These are phyloP conservation scores for Tapirus terrestris DNA, from an alignment of 2,113 vertebrate genomes.

Conservation along the genomic window DNA sequence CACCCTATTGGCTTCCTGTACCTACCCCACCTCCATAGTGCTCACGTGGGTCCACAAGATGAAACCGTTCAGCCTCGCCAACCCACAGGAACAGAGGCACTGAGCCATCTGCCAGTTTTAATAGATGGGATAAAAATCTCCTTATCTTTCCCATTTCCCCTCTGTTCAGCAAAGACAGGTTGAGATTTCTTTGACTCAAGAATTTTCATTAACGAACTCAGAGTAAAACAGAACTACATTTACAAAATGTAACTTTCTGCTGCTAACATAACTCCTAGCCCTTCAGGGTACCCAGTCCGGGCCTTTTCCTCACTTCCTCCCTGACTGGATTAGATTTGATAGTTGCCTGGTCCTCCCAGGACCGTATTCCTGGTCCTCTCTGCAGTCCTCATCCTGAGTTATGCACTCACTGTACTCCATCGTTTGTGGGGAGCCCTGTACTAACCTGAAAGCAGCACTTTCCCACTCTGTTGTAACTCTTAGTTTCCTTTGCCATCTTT, in stretches of 20 bases:
- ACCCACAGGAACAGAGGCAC: neutral
- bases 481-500: neutral
- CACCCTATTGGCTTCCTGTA: neutral
- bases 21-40: neutral
- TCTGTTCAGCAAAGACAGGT: neutral
- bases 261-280: neutral
- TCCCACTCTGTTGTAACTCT: neutral
- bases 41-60: neutral
- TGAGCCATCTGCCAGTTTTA: neutral
- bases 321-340: neutral
- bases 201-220: constrained; percentile 26
- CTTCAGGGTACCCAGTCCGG: neutral
- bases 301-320: neutral
- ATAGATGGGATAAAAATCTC: neutral
- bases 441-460: neutral
- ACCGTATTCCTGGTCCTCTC: neutral
- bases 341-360: neutral
- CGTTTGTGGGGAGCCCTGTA: accelerated
- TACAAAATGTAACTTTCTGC: neutral
- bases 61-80: neutral
- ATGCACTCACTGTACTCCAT: neutral
- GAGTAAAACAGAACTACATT: neutral
- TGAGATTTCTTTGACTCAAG: neutral
- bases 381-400: neutral
- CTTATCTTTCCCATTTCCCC: neutral